phyloP scores from a whole-genome alignment of 2,888 invertebrate species.

The Folsomia candida region DNA sequence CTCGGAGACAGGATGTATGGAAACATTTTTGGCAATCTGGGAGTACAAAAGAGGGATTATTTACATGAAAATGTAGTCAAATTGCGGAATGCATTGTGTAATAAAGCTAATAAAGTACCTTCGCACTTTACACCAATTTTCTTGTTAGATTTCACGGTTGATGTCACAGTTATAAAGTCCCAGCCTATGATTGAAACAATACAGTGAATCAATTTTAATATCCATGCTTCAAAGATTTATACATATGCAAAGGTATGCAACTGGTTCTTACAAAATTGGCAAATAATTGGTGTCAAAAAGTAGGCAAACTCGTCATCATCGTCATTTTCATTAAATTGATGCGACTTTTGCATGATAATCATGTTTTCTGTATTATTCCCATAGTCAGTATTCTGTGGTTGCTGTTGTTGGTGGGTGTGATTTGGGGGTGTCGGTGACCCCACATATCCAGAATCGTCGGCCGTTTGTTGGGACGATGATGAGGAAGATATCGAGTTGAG shows the following conservation, averaged over 20 bases:
- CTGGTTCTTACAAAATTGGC: conserved; percentile 46
- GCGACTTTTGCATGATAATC: conserved; percentile 15
- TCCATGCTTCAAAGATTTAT: not conserved
- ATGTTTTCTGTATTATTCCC: not conserved
- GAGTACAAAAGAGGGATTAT: conserved; percentile 11
- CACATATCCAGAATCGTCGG: conserved; percentile 46
- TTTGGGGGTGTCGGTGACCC: conserved; percentile 34
- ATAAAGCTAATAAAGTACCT: too few relatives aligned
- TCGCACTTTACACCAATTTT: conserved; percentile 62
- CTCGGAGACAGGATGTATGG: conserved; percentile 39
- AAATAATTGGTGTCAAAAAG: conserved; percentile 42
- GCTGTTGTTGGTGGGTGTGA: not conserved
- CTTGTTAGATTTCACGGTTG: conserved; percentile 53
- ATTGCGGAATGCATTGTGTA: too few relatives aligned
- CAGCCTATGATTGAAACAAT: conserved; percentile 56
- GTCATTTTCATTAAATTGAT: conserved; percentile 28
- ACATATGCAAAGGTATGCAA: not conserved
- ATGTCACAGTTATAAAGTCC: conserved; percentile 64
- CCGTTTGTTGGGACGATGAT: conserved; percentile 13
- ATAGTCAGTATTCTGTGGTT: not conserved
- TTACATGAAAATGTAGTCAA: too few relatives aligned
- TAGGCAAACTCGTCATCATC: conserved; percentile 10
- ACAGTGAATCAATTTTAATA: not conserved
- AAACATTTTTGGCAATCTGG: conserved; percentile 47
- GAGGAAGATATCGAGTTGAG: not conserved